A percentile compares a stretch with the other conserved stretches of the same genome.
phyloP scores from a whole-genome alignment of 2,113 vertebrate genomes.

The Mola mola region DNA sequence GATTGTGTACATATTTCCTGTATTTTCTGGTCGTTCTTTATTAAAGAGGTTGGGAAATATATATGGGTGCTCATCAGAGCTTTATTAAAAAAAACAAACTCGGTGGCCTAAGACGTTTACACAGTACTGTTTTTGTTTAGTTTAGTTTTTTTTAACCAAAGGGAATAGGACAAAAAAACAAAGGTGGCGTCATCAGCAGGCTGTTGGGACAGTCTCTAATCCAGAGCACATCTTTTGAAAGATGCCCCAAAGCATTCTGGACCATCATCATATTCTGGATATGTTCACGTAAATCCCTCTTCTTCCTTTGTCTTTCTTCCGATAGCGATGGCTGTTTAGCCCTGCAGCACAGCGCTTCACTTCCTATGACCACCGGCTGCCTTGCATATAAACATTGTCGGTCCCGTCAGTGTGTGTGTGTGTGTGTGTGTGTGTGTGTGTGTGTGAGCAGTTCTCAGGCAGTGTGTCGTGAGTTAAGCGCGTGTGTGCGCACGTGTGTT shows the following conservation, averaged over 20 bases:
- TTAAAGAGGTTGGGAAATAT: too few species aligned
- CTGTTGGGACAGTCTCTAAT: constrained; percentile 38
- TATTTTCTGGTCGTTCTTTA: too few species aligned
- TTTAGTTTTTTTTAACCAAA: too few species aligned
- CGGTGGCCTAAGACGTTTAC: too few species aligned
- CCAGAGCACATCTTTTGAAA: constrained; percentile 32
- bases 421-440: constrained; percentile 21
- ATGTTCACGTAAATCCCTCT: background rate
- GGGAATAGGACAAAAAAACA: too few species aligned
- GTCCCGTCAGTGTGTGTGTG: constrained; percentile 23
- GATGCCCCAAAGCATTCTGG: constrained; percentile 37
- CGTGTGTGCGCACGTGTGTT: constrained; percentile 12
- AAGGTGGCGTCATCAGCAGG: constrained; percentile 34
- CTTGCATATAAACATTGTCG: constrained; percentile 42
- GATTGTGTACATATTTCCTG: too few species aligned
- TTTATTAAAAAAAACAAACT: too few species aligned
- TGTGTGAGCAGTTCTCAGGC: constrained; percentile 38
- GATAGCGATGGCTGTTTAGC: constrained; percentile 54
- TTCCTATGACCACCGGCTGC: constrained; percentile 48
- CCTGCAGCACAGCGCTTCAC: constrained; percentile 38
- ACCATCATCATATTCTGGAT: constrained; percentile 5
- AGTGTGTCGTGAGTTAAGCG: constrained; percentile 41
- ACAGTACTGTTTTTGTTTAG: too few species aligned
- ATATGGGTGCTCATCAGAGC: too few species aligned
- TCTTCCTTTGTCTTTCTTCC: constrained; percentile 8